Evolutionary conservation across 2,797 vertebrate species (phyloP).

Genomic region (Anabas testudineus): DNA sequence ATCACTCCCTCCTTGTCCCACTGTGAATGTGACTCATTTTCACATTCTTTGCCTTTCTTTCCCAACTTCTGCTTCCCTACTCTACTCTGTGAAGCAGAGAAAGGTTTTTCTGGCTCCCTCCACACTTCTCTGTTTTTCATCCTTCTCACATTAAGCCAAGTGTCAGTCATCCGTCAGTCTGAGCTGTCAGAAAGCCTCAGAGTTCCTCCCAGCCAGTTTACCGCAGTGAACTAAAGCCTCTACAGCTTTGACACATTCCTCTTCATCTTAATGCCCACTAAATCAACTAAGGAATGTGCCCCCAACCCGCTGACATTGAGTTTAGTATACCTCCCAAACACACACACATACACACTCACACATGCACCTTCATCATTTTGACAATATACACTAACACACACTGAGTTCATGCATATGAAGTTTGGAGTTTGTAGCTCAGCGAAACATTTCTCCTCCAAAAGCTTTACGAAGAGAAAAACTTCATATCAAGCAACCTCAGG

Average conservation of each 20-base stretch:
- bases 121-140: constrained; percentile 47
- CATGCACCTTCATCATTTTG: constrained; percentile 44
- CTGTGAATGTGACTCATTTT: constrained; percentile 36
- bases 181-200: constrained; percentile 52
- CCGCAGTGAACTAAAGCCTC: constrained; percentile 68
- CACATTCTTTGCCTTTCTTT: constrained; percentile 33
- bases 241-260: constrained; percentile 84
- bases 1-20: constrained; percentile 19
- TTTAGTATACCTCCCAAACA: constrained; percentile 44
- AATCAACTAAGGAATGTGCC: constrained; percentile 85
- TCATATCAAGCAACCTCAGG: no score
- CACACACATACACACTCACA: constrained; percentile 33
- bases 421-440: constrained; percentile 16
- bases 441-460: background rate
- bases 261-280: constrained; percentile 82
- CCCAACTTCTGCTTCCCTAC: constrained; percentile 34
- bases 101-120: constrained; percentile 5
- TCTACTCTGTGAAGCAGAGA: background rate
- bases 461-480: background rate
- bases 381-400: constrained; percentile 33
- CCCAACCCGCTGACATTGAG: constrained; percentile 56
- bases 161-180: constrained; percentile 73
- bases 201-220: constrained; percentile 67
- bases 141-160: constrained; percentile 59
- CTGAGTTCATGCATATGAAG: constrained; percentile 10